These are phyloP conservation scores for Lithosia quadra DNA, from an alignment of 2,888 invertebrate genomes.

Conservation along the genomic window DNA sequence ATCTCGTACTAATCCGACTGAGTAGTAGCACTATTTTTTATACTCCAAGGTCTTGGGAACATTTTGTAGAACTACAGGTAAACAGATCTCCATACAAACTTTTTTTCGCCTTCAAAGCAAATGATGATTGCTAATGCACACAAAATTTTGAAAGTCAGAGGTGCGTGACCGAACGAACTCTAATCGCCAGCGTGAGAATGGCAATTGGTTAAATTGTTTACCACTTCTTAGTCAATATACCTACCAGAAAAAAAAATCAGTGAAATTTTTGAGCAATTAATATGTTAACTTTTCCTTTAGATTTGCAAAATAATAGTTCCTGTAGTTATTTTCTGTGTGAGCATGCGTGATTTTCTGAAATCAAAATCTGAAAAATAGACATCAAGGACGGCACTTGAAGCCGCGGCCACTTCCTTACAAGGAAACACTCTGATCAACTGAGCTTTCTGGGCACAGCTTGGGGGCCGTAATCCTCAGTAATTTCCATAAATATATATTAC, in stretches of 20 bases:
- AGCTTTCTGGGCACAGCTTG: no score
- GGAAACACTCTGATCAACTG: no score
- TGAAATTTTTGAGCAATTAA: no score
- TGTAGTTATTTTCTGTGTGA: no score
- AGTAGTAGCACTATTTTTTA: no score
- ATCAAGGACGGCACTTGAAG: no score
- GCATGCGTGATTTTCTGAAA: no score
- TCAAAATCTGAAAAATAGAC: no score
- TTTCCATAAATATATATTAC: background rate
- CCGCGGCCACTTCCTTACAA: no score
- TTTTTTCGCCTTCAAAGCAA: background rate
- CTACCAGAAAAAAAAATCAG: background rate
- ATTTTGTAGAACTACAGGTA: background rate
- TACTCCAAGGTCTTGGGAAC: background rate
- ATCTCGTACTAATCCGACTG: no score
- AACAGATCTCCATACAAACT: background rate
- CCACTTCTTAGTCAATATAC: background rate
- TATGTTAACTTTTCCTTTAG: no score
- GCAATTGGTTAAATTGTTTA: background rate
- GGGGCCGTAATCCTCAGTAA: background rate
- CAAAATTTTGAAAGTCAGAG: slow-evolving; percentile 3
- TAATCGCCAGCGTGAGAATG: background rate
- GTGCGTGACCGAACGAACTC: background rate
- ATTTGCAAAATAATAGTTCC: no score
- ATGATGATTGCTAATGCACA: background rate